Evolutionary conservation across 2,888 invertebrate species (phyloP).

Genomic region (Elaeidobius kamerunicus): DNA sequence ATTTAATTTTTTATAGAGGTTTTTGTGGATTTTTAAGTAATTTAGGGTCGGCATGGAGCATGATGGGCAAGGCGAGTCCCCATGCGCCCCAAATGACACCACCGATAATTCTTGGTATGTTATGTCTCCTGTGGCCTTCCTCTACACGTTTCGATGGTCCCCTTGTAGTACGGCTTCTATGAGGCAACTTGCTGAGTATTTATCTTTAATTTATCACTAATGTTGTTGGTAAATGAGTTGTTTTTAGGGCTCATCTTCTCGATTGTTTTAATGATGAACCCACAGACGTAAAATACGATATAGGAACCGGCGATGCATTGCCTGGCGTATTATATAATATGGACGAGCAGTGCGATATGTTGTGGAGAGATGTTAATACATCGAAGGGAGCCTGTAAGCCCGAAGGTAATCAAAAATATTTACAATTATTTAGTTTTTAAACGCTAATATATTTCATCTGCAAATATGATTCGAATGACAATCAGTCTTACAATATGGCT

Average conservation of each 20-base stretch:
- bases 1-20: too few relatives aligned
- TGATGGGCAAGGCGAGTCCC: slow-evolving; percentile 45
- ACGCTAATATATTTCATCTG: too few relatives aligned
- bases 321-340: slow-evolving; percentile 65
- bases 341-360: slow-evolving; percentile 58
- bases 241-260: slow-evolving; percentile 52
- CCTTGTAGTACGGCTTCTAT: slow-evolving; percentile 56
- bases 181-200: slow-evolving; percentile 58
- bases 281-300: slow-evolving; percentile 53
- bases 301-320: slow-evolving; percentile 55
- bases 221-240: slow-evolving; percentile 5
- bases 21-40: too few relatives aligned
- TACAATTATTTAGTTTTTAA: too few relatives aligned
- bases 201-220: slow-evolving; percentile 18
- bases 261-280: slow-evolving; percentile 65
- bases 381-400: not conserved
- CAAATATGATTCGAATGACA: too few relatives aligned
- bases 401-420: too few relatives aligned
- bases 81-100: slow-evolving; percentile 45
- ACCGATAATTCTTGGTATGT: slow-evolving; percentile 54
- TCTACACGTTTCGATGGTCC: slow-evolving; percentile 56
- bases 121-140: slow-evolving; percentile 57
- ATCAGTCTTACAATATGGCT: too few relatives aligned
- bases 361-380: not conserved
- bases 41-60: slow-evolving; percentile 51